Evolutionary conservation across 1,140 invertebrate species (phyloP), one percentile per base, ranked within the genome.

Genomic region (Euschistus heros): DNA sequence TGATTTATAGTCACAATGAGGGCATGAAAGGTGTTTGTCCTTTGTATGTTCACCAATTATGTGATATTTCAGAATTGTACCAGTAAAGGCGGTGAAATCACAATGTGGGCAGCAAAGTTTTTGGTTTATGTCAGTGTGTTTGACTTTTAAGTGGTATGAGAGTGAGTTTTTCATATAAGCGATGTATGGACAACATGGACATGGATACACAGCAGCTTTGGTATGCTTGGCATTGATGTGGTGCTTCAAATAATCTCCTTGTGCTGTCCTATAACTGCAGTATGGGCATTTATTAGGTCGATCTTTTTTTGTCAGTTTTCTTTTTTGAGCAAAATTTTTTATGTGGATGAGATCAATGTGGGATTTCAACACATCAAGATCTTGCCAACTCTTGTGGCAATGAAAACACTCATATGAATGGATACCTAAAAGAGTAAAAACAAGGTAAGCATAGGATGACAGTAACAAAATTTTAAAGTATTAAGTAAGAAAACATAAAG

Each of bases 201-300:
- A 57, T 4, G 24, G 2, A 26, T 57, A 57, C 24, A 10, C 7
- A 14, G 14, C 33, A 6, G 14, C 6, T 18, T 61, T 22, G 0
- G 27, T 61, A 37, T 61, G 59, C 17, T 61, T 30, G n/a, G 59
- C 17, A 13, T 15, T n/a, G 27, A 61, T 61, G 22, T 61, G 59
- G 10, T 61, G n/a, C 20, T 37, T 18, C n/a, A 61, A 18, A 61
- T 37, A 22, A 20, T 26, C 15, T 14, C 15, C 13, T 22, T 37
- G 27, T 0, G 59, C 22, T 42, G 59, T 37, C 3, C 27, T 37
- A 37, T 37, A 61, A 14, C 10, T n/a, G 59, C 59, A 61, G n/a
- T 61, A n/a, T 3, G 59, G 27, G 14, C 59, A 61, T 37, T 37
- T 37, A 13, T 37, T 10, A 37, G 33, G 33, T 1, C 33, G 33